Base-by-base conservation (phyloP, 2,797 vertebrate species). In the Petrocephalus schoutedeni region DNA sequence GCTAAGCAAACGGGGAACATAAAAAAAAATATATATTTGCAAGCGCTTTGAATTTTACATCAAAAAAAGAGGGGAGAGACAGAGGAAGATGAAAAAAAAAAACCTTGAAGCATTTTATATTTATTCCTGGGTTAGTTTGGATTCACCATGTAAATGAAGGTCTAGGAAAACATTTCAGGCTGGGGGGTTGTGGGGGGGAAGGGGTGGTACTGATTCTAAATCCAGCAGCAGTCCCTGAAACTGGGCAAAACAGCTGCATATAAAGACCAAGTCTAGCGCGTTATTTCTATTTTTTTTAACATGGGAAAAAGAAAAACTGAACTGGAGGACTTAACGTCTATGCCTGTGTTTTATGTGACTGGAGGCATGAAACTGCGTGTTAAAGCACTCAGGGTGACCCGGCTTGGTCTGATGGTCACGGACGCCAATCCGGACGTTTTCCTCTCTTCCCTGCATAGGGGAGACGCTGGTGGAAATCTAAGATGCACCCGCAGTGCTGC, bases 41-140 rank as follows among this genome's bases (percentile, higher is more conserved):
- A 95, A 95, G 87, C 91, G 91, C 98, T 98, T 98, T 98, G 96
- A 98, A 96, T 97, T 95, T 91, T 87, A 97, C 97, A 97, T 98
- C 96, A 96, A 97, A 96, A 91, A 91, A 89, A 89, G 90, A 89
- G 89, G 58, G 58, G 21, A 67, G 89, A 28, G 88, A 64, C 23
- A 14, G 61, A 32, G 28, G 23, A 67, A 32, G 61, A 67, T 67
- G 10, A 32, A 67, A 67, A 64, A 67, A 64, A 54, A 67, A 77
- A 16, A 89, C 0, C 91, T 93, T 95, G 90, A 86, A 95, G 95
- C 92, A 91, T 94, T 93, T 92, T 93, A 87, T 82, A 54, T 74
- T 88, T 93, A 95, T 94, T 91, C 86, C 91, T 90, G 93, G 91
- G 86, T 74, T 88, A 87, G 94, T 93, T 94, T 92, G 91, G 90